Conservation (phyloP, 1,140 invertebrate genomes). For the Drosophila carrolli region DNA sequence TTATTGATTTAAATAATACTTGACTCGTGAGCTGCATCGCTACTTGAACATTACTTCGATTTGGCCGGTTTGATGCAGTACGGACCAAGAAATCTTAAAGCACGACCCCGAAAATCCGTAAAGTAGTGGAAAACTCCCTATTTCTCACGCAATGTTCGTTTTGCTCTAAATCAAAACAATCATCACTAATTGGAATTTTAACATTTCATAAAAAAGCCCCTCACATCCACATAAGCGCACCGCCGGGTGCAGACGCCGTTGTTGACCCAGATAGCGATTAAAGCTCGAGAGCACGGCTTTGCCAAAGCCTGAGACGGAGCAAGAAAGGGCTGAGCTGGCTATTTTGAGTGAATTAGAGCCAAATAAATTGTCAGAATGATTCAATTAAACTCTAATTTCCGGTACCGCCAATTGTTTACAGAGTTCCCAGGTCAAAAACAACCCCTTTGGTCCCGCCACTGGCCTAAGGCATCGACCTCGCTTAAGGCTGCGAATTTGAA, state of each 20-base stretch:
- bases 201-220: conserved; percentile 69
- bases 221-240: background rate
- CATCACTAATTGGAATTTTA: conserved; percentile 78
- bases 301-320: background rate
- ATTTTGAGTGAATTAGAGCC: too few species aligned
- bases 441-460: background rate
- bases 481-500: background rate
- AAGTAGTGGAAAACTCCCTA: background rate
- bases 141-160: conserved; percentile 38
- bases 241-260: background rate
- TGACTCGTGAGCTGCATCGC: background rate
- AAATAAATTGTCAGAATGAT: background rate
- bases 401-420: background rate
- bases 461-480: background rate
- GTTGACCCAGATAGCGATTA: conserved; percentile 22
- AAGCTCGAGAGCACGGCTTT: background rate
- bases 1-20: conserved; percentile 26
- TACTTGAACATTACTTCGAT: background rate
- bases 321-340: background rate
- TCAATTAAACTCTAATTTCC: too few species aligned
- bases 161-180: conserved; percentile 68
- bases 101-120: background rate
- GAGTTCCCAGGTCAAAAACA: background rate
- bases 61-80: background rate
- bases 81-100: background rate